Base-by-base conservation (phyloP, 2,888 invertebrate species). In the Drosophila diplacantha region DNA sequence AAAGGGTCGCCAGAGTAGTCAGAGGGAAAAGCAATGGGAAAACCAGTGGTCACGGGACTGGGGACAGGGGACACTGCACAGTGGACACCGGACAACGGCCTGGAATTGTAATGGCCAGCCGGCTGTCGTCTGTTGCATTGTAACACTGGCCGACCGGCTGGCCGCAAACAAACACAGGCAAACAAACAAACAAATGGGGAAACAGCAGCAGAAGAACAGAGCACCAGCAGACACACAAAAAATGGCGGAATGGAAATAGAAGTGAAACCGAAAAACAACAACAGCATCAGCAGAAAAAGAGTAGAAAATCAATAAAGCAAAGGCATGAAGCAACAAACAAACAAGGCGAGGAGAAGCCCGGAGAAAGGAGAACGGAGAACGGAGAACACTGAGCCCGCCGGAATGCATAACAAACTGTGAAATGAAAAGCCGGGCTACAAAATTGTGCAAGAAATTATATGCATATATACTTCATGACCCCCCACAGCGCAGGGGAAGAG, bases 141-240 rank as follows among this genome's bases (percentile, higher is more conserved):
- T 78, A 83, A 78, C 78, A 83, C 79, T 78, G 83, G 83, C 78
- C 83, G 83, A 78, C 83, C 75, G 64, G 52, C 76, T 61, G 63
- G 46, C 66, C 74, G 59, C 62, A 73, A 75, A 60, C 75, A 81
- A 80, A 72, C 77, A 78, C 62, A 70, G 73, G 59, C 75, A 81
- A 80, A 72, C 77, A 78, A 73, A 63, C 81, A 74, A 75, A 70
- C 81, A 75, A 75, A 70, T 67, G 52, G 53, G 55, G 55, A 69
- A 62, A 56, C 51, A 38, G 46, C 51, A 29, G 35, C 39, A 47
- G 20, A 39, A 29, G 29, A 29, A 29, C 29, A 29, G 4, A 4
- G 29, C 35, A 9, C 35, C 16, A 31, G 29, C 37, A 64, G 31
- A 54, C 46, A 64, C 31, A 54, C 35, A 53, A 62, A 57, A 44